Percentiles rank a stretch among this genome's conserved stretches.
Conservation (phyloP, 1,140 invertebrate species). For the Achatina immaculata region DNA sequence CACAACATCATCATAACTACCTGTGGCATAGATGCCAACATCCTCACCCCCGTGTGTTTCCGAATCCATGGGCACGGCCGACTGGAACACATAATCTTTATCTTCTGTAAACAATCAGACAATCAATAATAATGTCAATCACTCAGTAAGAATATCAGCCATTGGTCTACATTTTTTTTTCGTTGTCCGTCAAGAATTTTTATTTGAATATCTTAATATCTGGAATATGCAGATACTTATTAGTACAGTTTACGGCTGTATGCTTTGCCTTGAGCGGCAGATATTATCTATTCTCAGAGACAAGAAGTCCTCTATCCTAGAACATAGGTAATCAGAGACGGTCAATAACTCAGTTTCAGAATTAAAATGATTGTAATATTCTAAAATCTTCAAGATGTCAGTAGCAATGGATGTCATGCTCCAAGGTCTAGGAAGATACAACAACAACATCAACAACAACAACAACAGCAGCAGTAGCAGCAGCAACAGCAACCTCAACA, state of each 20-base stretch:
- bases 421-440: not conserved
- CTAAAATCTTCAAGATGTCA: not conserved
- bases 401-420: not conserved
- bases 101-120: constrained; percentile 34
- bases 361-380: not conserved
- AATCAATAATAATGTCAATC: constrained; percentile 71
- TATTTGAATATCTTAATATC: constrained; percentile 36
- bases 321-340: not conserved
- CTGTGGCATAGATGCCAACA: constrained; percentile 55
- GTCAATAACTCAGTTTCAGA: not conserved
- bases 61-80: constrained; percentile 78
- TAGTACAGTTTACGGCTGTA: too few relatives aligned
- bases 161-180: too few relatives aligned
- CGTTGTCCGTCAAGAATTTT: too few relatives aligned
- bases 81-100: constrained; percentile 54
- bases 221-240: not conserved
- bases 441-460: constrained; percentile 6
- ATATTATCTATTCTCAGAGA: too few relatives aligned
- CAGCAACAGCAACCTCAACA: too few relatives aligned
- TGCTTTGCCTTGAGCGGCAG: too few relatives aligned
- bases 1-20: too few relatives aligned
- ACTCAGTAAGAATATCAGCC: constrained; percentile 36
- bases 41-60: constrained; percentile 68
- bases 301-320: too few relatives aligned
- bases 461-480: constrained; percentile 9